Conservation (phyloP, 2,888 invertebrate genomes). For the Lamproptera curius region DNA sequence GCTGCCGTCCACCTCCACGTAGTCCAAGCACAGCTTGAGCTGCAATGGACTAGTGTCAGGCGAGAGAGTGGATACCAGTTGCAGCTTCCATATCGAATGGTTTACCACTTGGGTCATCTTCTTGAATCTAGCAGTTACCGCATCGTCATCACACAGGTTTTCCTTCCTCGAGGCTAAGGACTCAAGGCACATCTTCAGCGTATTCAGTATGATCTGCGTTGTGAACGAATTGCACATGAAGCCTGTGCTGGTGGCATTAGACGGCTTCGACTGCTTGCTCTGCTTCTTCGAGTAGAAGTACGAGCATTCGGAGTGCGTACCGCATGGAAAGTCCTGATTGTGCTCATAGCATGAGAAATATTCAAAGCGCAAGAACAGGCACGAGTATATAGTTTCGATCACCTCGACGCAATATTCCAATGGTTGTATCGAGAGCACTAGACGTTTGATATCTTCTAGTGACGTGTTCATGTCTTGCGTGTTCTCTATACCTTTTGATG, state of each 20-base stretch:
- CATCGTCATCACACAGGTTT: constrained; percentile 41
- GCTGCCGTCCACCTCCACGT: constrained; percentile 65
- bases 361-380: constrained; percentile 82
- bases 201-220: constrained; percentile 76
- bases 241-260: constrained; percentile 51
- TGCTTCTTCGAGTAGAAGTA: constrained; percentile 71
- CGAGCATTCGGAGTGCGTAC: constrained; percentile 69
- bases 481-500: constrained; percentile 49
- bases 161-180: constrained; percentile 52
- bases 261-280: constrained; percentile 40
- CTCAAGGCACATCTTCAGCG: constrained; percentile 75
- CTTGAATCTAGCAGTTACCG: constrained; percentile 43
- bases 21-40: constrained; percentile 63
- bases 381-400: constrained; percentile 84
- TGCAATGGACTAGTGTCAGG: constrained; percentile 64
- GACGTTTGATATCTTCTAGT: constrained; percentile 66
- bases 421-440: constrained; percentile 68
- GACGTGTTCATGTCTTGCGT: constrained; percentile 55
- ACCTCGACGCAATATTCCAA: constrained; percentile 77
- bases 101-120: constrained; percentile 72
- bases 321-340: constrained; percentile 61
- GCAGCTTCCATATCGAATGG: constrained; percentile 85
- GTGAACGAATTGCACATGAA: constrained; percentile 80
- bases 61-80: constrained; percentile 80
- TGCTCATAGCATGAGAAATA: constrained; percentile 77